These are phyloP conservation scores for Tethya wilhelma DNA, from an alignment of 37 sponge, comb jelly and placozoan genomes.

Conservation along the genomic window DNA sequence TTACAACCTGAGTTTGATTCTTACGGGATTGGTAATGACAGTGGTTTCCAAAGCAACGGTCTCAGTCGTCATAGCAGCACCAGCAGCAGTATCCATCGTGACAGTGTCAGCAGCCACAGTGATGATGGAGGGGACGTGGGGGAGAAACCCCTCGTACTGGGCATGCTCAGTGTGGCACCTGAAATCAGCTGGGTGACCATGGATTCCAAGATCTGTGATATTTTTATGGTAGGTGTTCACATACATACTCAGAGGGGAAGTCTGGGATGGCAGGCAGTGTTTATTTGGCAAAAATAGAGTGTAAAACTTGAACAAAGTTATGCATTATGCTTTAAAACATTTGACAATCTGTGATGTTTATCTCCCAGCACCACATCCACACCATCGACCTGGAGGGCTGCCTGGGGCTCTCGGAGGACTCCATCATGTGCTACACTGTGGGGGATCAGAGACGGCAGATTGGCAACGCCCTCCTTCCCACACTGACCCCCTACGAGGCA, in stretches of 20 bases:
- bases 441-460: slow-evolving; percentile 59
- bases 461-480: slow-evolving; percentile 61
- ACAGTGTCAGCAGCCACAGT: slow-evolving; percentile 9
- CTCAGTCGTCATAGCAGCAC: slow-evolving; percentile 13
- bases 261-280: not conserved
- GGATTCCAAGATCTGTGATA: slow-evolving; percentile 65
- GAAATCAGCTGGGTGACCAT: slow-evolving; percentile 67
- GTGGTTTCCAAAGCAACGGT: slow-evolving; percentile 30
- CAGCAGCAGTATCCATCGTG: not conserved
- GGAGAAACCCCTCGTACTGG: slow-evolving; percentile 30
- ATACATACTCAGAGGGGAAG: not conserved
- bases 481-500: slow-evolving; percentile 56
- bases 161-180: slow-evolving; percentile 51
- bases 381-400: slow-evolving; percentile 53
- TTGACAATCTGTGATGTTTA: not conserved
- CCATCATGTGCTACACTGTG: slow-evolving; percentile 51
- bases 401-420: slow-evolving; percentile 64
- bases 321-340: not conserved
- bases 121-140: slow-evolving; percentile 4
- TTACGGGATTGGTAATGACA: not conserved
- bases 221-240: slow-evolving; percentile 47
- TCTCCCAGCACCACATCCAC: slow-evolving; percentile 57
- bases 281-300: not conserved
- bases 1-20: not conserved
- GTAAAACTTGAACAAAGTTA: not conserved